Evolutionary conservation across 2,113 vertebrate genomes (phyloP).

Genomic region (Chunga burmeisteri): DNA sequence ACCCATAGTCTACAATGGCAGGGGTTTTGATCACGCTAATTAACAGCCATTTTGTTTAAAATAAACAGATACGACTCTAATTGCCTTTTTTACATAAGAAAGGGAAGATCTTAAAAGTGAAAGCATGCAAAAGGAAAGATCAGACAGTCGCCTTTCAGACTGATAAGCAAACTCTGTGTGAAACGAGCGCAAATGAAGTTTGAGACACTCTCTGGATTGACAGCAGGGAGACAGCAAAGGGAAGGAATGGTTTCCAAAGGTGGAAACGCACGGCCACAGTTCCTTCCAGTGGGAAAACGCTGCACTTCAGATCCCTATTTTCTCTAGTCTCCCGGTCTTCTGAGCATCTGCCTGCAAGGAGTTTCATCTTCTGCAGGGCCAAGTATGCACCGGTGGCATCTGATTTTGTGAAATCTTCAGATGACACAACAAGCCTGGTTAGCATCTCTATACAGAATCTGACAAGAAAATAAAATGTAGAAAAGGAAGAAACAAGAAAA

Average conservation of each 20-base stretch:
- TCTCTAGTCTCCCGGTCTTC: not conserved
- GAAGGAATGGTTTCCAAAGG: not conserved
- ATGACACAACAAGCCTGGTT: not conserved
- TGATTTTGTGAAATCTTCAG: not conserved
- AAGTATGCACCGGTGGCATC: not conserved
- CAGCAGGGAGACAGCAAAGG: slow-evolving; percentile 31
- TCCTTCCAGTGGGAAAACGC: not conserved
- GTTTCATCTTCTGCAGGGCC: not conserved
- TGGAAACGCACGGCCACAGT: not conserved
- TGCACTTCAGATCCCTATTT: not conserved
- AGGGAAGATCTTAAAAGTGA: slow-evolving; percentile 98
- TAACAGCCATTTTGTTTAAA: slow-evolving; percentile 99
- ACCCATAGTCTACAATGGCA: slow-evolving; percentile 88
- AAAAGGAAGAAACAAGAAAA: not conserved
- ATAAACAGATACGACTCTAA: slow-evolving; percentile 99
- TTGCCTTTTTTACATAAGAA: slow-evolving; percentile 99
- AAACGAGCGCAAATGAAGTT: slow-evolving; percentile 68
- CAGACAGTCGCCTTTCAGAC: slow-evolving; percentile 82
- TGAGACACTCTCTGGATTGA: slow-evolving; percentile 41
- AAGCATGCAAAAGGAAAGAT: slow-evolving; percentile 85
- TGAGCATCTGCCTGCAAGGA: not conserved
- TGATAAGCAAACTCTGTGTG: slow-evolving; percentile 73
- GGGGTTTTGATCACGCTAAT: slow-evolving; percentile 98
- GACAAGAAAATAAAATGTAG: not conserved
- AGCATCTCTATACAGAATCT: not conserved